Evolutionary conservation across 2,888 invertebrate species (phyloP), one percentile per base, ranked within the genome.

Genomic region (Drosophila atroscutellata): DNA sequence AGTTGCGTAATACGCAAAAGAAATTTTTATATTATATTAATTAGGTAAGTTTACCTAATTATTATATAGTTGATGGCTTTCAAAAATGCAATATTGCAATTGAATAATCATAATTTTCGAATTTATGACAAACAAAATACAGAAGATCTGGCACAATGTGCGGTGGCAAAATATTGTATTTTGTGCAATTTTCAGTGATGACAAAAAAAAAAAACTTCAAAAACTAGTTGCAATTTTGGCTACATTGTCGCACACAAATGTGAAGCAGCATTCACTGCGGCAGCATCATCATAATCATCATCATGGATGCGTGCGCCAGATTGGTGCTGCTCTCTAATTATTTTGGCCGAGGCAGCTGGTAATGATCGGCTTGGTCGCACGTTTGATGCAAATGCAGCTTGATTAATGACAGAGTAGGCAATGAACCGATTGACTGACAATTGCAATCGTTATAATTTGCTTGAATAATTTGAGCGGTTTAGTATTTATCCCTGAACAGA

Each of bases 311-410:
- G 88, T 88, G 88, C 66, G 81, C 89, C 65, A 86, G 74, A 77
- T 86, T 69, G 54, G 34, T 50, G 49, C 51, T 63, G 68, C 62
- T 72, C 73, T 71, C 61, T 77, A 81, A 84, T 86, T 60, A 86
- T 86, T 83, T 87, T 72, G 62, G 72, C 59, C 60, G 68, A 55
- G 34, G 65, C 61, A 51, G 34, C 57, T 62, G 60, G 56, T 76
- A 87, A 84, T 83, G 87, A 87, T 82, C 74, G 54, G 58, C 50
- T 72, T 67, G 80, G 80, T 77, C 85, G 60, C 56, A 64, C 62
- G 62, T 49, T 39, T 30, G 32, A 75, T 88, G 86, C 89, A 84
- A 89, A 86, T 86, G 77, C 77, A 85, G 70, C 67, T 72, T 87
- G 80, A 87, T 89, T 89, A 60, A 89, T 84, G 88, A 64, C 64